Evolutionary conservation across 2,888 invertebrate species (phyloP), one percentile per base, ranked within the genome.

Genomic region (Deilephila porcellus): DNA sequence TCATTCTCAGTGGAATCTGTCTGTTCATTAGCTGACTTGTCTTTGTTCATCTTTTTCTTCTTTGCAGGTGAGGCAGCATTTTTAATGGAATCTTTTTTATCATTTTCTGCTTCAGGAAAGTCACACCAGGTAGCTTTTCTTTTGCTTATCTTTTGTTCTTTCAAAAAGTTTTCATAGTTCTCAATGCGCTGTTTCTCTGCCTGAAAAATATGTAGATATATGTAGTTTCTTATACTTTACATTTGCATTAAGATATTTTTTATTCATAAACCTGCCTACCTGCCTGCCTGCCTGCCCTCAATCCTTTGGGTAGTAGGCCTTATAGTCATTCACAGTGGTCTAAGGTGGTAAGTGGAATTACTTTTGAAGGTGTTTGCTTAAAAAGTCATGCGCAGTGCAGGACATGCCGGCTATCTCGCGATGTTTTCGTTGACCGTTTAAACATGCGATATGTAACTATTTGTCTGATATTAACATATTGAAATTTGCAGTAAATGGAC

Each of bases 51-150:
- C 75, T 86, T 86, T 75, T 84, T 83, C 70, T 76, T 83, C 77
- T 83, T 83, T 7, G 73, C 29, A 6, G 75, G 37, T 56, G 79
- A 53, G 34, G 74, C 80, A 73, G 76, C 75, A 59, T 73, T 76
- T 34, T 64, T 14, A 70, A 72, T 77, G 64, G 11, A 25, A 5
- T 63, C 52, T 20, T 74, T 71, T 45, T 34, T 76, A 7, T 6
- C 72, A 71, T 72, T 70, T 72, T 90, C 78, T 80, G 80, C 74
- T 80, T 93, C 91, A 45, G 95, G 95, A 88, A 96, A 96, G 75
- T 95, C 95, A 83, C 95, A 95, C 96, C 96, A 96, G 72, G 92
- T 90, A 5, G 92, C 91, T 80, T 93, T 91, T 70, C 92, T 89
- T 78, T 91, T 92, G 73, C 92, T 90, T 37, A 91, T 88, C 80